Percentiles rank a stretch among this genome's conserved stretches.
Conservation (phyloP, 2,888 invertebrate genomes). For the Mimas tiliae region DNA sequence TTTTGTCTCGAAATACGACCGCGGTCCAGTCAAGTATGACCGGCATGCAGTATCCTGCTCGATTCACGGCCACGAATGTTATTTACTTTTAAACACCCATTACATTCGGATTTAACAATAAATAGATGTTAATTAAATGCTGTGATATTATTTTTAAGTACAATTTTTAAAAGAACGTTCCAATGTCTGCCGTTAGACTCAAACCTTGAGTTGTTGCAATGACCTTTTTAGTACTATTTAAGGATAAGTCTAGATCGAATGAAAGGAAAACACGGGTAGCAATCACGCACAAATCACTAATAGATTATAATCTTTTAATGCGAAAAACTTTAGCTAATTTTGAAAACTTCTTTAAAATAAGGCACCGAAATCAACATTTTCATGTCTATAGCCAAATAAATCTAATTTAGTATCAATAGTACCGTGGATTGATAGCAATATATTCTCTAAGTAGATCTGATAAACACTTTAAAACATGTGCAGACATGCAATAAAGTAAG, state of each 20-base stretch:
- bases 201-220: conserved; percentile 13
- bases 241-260: conserved; percentile 8
- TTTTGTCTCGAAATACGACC: conserved; percentile 51
- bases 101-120: neutral
- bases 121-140: conserved; percentile 10
- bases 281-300: neutral
- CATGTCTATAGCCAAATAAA: too few species aligned
- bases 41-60: conserved; percentile 48
- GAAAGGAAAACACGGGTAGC: conserved; percentile 7
- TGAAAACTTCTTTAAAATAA: too few species aligned
- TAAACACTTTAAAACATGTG: neutral
- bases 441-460: neutral
- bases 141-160: conserved; percentile 5
- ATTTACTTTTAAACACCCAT: conserved; percentile 30
- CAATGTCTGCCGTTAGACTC: neutral
- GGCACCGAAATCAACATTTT: neutral
- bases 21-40: conserved; percentile 58
- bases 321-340: neutral
- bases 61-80: conserved; percentile 43
- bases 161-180: neutral
- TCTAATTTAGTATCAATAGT: neutral
- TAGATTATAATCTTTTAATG: neutral
- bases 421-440: neutral
- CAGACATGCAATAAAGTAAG: conserved; percentile 12
- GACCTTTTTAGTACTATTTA: conserved; percentile 21